phyloP scores from a whole-genome alignment of 2,113 vertebrate species.

The Chascanopsetta lugubris region DNA sequence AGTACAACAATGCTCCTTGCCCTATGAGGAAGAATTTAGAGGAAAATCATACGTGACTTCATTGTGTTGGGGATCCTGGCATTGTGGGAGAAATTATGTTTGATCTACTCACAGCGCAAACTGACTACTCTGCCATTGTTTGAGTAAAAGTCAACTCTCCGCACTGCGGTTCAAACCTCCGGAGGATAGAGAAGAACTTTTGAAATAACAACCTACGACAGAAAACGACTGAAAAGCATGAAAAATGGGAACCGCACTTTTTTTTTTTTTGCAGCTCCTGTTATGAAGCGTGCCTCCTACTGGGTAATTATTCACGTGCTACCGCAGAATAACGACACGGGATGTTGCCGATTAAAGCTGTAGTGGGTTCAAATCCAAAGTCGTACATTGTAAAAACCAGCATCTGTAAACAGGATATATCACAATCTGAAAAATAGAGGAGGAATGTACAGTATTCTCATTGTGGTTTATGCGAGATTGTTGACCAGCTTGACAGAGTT shows the following conservation, averaged over 20 bases:
- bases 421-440: slow-evolving; percentile 1
- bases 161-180: slow-evolving; percentile 39
- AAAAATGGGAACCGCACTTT: slow-evolving; percentile 37
- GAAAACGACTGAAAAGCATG: slow-evolving; percentile 26
- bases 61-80: slow-evolving; percentile 78
- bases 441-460: slow-evolving; percentile 10
- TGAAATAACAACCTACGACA: slow-evolving; percentile 48
- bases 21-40: slow-evolving; percentile 64
- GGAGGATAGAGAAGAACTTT: slow-evolving; percentile 37
- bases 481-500: slow-evolving; percentile 13
- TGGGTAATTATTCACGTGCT: slow-evolving; percentile 39
- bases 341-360: slow-evolving; percentile 37
- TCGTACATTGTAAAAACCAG: slow-evolving; percentile 19
- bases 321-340: slow-evolving; percentile 40
- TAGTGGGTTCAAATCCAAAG: slow-evolving; percentile 28
- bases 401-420: slow-evolving; percentile 35
- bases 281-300: slow-evolving; percentile 19
- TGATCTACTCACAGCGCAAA: slow-evolving; percentile 64
- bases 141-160: slow-evolving; percentile 44
- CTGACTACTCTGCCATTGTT: slow-evolving; percentile 63
- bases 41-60: slow-evolving; percentile 72
- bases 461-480: background rate
- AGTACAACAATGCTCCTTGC: slow-evolving; percentile 67
- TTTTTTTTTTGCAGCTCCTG: slow-evolving; percentile 19
- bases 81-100: slow-evolving; percentile 68